Conservation (phyloP, 2,888 invertebrate species). For the Tridacna crocea region DNA sequence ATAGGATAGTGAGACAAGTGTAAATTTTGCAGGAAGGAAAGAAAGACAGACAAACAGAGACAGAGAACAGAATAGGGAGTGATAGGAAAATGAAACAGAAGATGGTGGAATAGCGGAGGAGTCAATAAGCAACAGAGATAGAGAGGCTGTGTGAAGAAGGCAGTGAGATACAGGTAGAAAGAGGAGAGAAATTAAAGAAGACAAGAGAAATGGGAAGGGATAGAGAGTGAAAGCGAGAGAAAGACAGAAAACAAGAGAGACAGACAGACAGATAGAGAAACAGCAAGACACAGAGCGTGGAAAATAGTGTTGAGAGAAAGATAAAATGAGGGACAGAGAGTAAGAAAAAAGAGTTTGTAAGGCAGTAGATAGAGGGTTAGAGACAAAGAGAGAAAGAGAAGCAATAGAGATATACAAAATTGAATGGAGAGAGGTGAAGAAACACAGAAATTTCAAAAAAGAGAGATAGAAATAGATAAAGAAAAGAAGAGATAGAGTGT, state of each 20-base stretch:
- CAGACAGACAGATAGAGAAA: neutral
- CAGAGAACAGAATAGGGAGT: neutral
- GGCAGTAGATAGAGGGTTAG: neutral
- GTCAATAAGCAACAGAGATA: neutral
- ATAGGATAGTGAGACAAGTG: neutral
- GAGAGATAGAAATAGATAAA: no score
- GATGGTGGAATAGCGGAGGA: neutral
- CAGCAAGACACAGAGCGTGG: neutral
- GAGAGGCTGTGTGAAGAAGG: no score
- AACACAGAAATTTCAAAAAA: neutral
- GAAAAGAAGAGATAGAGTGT: no score
- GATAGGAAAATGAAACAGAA: neutral
- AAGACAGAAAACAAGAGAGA: neutral
- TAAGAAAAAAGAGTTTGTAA: no score
- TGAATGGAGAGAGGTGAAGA: neutral
- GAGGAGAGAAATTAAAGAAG: neutral
- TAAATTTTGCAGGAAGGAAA: neutral
- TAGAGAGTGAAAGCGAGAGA: neutral
- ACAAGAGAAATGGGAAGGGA: neutral
- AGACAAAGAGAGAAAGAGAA: neutral
- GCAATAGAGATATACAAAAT: neutral
- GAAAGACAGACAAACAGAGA: neutral
- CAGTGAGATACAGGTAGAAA: no score
- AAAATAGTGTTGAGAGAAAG: neutral
- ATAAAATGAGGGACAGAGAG: neutral